Conservation (phyloP, 2,797 vertebrate genomes). For the Galaxias olidus region DNA sequence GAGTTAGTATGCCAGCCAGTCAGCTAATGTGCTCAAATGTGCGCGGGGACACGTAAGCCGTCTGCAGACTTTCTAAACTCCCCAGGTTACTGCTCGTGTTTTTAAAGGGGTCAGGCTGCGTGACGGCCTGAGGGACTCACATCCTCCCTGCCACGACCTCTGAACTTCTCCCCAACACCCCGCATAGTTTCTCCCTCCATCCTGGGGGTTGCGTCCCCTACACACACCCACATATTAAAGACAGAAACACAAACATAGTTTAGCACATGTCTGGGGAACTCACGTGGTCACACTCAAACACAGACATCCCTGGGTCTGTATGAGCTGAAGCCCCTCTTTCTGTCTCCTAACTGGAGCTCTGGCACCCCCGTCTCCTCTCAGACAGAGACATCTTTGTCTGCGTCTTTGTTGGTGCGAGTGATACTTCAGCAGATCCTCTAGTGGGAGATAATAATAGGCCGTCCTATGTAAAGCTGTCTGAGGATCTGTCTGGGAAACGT, state of each 20-base stretch:
- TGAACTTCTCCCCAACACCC: slow-evolving; percentile 5
- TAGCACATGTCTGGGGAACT: background rate
- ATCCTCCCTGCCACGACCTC: slow-evolving; percentile 20
- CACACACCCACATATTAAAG: background rate
- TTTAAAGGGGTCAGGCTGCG: slow-evolving; percentile 46
- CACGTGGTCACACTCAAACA: background rate
- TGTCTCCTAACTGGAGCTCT: slow-evolving; percentile 32
- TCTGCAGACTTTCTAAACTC: slow-evolving; percentile 46
- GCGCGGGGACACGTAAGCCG: slow-evolving; percentile 20
- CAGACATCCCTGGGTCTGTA: slow-evolving; percentile 19
- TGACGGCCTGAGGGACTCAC: slow-evolving; percentile 34
- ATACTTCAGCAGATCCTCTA: slow-evolving; percentile 23
- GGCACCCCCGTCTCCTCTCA: slow-evolving; percentile 45
- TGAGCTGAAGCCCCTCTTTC: slow-evolving; percentile 28
- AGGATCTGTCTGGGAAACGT: slow-evolving; percentile 35
- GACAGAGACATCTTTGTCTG: slow-evolving; percentile 48
- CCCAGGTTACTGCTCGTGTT: slow-evolving; percentile 25
- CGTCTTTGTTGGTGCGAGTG: background rate
- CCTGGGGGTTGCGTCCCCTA: slow-evolving; percentile 8
- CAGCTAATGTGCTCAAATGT: slow-evolving; percentile 20
- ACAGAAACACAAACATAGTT: background rate
- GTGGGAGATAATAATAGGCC: slow-evolving; percentile 64
- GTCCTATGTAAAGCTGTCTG: slow-evolving; percentile 39
- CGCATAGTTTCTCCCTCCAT: slow-evolving; percentile 20
- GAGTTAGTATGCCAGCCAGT: background rate